Percentiles rank a stretch among this genome's conserved stretches.
These are phyloP conservation scores for Drosophila rellima DNA, from an alignment of 2,888 invertebrate species.

Conservation along the genomic window DNA sequence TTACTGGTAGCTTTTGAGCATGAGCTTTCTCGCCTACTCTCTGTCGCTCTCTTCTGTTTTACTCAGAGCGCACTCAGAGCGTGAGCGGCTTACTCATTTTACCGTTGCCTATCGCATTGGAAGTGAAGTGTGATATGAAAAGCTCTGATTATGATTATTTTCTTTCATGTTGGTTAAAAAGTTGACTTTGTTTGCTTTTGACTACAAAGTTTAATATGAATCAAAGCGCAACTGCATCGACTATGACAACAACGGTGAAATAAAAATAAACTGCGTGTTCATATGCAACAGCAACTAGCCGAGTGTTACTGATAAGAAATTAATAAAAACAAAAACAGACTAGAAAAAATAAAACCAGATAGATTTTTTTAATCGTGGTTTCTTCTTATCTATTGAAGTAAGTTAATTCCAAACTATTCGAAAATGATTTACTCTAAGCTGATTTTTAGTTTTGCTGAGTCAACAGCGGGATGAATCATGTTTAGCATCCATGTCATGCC, in stretches of 20 bases:
- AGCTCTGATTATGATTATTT: conserved; percentile 25
- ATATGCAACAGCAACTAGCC: conserved; percentile 2
- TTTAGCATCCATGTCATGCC: conserved; percentile 9
- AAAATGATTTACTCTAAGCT: background rate
- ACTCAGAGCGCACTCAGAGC: conserved; percentile 9
- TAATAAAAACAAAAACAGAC: conserved; percentile 26
- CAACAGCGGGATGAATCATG: conserved; percentile 46
- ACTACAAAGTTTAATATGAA: background rate
- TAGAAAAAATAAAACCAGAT: conserved; percentile 11
- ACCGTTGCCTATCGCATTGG: conserved; percentile 54
- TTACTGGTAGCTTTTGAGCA: conserved; percentile 30
- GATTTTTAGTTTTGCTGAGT: conserved; percentile 30
- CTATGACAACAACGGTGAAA: conserved; percentile 1
- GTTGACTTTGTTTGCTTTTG: conserved; percentile 24
- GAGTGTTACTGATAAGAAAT: conserved; percentile 41
- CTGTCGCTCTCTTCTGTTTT: background rate
- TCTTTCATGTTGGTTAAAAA: background rate
- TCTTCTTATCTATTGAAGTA: background rate
- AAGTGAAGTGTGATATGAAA: conserved; percentile 20
- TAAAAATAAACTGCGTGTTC: background rate
- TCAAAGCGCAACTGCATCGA: background rate
- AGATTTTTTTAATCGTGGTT: background rate
- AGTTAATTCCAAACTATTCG: background rate
- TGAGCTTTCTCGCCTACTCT: conserved; percentile 8
- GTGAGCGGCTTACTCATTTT: conserved; percentile 64